These are phyloP conservation scores for Leptopilina boulardi DNA, from an alignment of 1,140 invertebrate species.

Conservation along the genomic window DNA sequence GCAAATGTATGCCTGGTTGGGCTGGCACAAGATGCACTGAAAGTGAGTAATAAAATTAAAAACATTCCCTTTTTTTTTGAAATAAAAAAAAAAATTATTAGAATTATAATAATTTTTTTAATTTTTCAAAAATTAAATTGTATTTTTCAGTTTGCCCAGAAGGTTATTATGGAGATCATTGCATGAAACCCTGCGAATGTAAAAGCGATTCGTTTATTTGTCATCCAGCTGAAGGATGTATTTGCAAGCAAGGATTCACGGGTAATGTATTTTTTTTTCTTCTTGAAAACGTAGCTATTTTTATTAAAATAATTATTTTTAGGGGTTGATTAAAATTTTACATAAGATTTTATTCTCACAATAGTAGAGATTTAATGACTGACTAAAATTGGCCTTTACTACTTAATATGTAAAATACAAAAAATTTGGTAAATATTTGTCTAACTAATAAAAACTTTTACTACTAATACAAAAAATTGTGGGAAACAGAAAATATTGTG, in stretches of 20 bases:
- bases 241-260: slow-evolving; percentile 85
- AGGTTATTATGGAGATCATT: slow-evolving; percentile 92
- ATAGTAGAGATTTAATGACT: too few species aligned
- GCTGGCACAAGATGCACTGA: slow-evolving; percentile 87
- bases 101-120: not conserved
- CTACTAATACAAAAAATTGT: too few species aligned
- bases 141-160: slow-evolving; percentile 87
- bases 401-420: too few species aligned
- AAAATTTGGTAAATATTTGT: too few species aligned
- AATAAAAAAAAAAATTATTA: too few species aligned
- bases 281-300: not conserved
- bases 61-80: too few species aligned
- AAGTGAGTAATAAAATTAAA: slow-evolving; percentile 77
- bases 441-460: too few species aligned
- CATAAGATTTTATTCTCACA: too few species aligned
- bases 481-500: too few species aligned
- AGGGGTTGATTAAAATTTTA: too few species aligned
- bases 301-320: too few species aligned
- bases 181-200: slow-evolving; percentile 88
- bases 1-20: slow-evolving; percentile 87
- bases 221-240: slow-evolving; percentile 87
- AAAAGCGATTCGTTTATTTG: slow-evolving; percentile 85
- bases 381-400: too few species aligned
- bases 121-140: slow-evolving; percentile 34
- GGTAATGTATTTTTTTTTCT: slow-evolving; percentile 72